These are phyloP conservation scores for Hydroisotoma schaefferi DNA, from an alignment of 2,888 invertebrate species.

Conservation along the genomic window DNA sequence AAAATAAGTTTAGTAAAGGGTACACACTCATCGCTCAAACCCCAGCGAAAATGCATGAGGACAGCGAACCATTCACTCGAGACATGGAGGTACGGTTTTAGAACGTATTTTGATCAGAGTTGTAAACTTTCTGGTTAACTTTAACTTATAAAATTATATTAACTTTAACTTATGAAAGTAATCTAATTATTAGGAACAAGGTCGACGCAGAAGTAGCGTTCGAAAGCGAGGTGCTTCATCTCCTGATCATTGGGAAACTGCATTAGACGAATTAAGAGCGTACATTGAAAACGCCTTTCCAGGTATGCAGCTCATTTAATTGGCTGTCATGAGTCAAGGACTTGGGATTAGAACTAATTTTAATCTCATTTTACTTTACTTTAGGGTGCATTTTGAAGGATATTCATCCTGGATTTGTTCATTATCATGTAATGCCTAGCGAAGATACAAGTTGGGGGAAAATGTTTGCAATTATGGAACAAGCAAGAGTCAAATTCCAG, in stretches of 20 bases:
- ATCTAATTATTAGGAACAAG: conserved; percentile 9
- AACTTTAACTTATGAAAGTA: neutral
- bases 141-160: neutral
- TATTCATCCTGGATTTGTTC: conserved; percentile 66
- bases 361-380: no score
- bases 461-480: conserved; percentile 59
- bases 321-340: neutral
- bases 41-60: conserved; percentile 25
- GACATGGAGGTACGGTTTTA: conserved; percentile 18
- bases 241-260: conserved; percentile 7
- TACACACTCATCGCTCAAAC: conserved; percentile 57
- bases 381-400: conserved; percentile 56
- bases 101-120: no score
- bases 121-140: no score
- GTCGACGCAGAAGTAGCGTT: conserved; percentile 23
- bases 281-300: conserved; percentile 21
- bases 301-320: neutral
- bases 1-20: conserved; percentile 69
- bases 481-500: conserved; percentile 56
- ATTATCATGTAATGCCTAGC: conserved; percentile 64
- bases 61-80: conserved; percentile 28
- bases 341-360: no score
- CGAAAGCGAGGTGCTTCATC: neutral
- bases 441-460: conserved; percentile 62
- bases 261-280: conserved; percentile 19